Base-by-base conservation (phyloP, 2,797 vertebrate genomes). In the Sebastes trivittatus region DNA sequence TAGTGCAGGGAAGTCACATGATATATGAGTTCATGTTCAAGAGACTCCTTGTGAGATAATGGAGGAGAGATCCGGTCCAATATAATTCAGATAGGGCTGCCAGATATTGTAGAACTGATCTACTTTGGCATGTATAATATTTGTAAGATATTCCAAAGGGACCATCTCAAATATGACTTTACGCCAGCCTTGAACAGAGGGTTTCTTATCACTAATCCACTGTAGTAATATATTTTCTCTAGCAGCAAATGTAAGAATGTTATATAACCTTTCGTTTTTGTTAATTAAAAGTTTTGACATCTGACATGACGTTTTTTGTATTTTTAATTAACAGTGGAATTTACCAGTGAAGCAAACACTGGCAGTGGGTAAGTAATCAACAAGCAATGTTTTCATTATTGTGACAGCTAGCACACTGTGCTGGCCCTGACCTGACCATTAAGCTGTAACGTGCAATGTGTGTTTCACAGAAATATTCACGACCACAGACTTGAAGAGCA, bases 281-380 rank as follows among this genome's bases (percentile, higher is more conserved):
- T 9, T 38, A 8, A 36, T 11, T 6, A 11, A 20, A 36, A 5
- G 2, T 36, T 20, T 20, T 62, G 1, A 27, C 46, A 18, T 66
- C 23, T 73, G 4, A 42, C 11, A 2, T 49, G 4, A 20, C 1
- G 2, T 30, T 66, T 69, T 8, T 80, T 49, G 7, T 54, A 0
- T 62, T 6, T 80, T 77, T 14, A 14, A 68, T 32, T 74, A 34
- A 85, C 83, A 95, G 95, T 95, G 82, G 94, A 95, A 78, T 89
- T 93, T 4, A 8, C 22, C 27, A 27, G 67, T 20, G 88, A 84
- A 30, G 76, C 60, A 36, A 60, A 87, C 3, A 3, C 7, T 11
- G 72, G 61, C 25, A 3, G 11, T 9, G 64, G 89, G 94, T 94
- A 77, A 90, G 93, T 85, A 5, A 30, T 7, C 2, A 59, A 30